These are phyloP conservation scores for Sebastes alutus DNA, from an alignment of 2,797 vertebrate species.

Conservation along the genomic window DNA sequence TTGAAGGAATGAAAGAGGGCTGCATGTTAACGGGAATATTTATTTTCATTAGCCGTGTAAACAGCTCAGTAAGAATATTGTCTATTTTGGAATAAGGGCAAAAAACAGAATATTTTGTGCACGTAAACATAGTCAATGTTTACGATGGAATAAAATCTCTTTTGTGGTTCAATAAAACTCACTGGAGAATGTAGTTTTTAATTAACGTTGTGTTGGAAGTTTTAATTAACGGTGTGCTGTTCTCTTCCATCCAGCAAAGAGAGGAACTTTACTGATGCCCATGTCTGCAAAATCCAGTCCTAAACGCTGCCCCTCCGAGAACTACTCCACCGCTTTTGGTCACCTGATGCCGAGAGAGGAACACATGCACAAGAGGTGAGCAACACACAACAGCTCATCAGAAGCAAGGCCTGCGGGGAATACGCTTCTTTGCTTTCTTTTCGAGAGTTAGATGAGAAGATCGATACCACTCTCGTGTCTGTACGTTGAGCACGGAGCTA, in stretches of 20 bases:
- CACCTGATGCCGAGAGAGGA: slow-evolving; percentile 85
- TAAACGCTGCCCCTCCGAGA: slow-evolving; percentile 94
- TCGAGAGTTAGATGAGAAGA: background rate
- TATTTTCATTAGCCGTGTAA: too few species aligned
- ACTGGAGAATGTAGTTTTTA: background rate
- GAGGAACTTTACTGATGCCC: slow-evolving; percentile 89
- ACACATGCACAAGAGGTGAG: slow-evolving; percentile 71
- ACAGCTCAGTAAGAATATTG: too few species aligned
- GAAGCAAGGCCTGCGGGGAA: background rate
- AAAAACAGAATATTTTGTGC: too few species aligned
- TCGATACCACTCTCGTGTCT: background rate
- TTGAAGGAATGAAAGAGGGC: too few species aligned
- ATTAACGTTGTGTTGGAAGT: background rate
- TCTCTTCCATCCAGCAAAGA: slow-evolving; percentile 82
- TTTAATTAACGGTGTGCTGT: background rate
- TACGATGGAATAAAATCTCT: background rate
- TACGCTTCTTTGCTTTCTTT: background rate
- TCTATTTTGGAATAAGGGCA: too few species aligned
- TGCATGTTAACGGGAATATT: too few species aligned
- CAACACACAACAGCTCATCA: background rate
- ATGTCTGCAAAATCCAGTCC: slow-evolving; percentile 92
- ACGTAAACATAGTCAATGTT: too few species aligned
- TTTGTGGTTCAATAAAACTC: background rate
- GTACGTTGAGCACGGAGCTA: too few species aligned
- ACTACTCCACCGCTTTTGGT: slow-evolving; percentile 93